These are phyloP conservation scores for Ruditapes philippinarum DNA, from an alignment of 1,140 invertebrate genomes.

Conservation along the genomic window DNA sequence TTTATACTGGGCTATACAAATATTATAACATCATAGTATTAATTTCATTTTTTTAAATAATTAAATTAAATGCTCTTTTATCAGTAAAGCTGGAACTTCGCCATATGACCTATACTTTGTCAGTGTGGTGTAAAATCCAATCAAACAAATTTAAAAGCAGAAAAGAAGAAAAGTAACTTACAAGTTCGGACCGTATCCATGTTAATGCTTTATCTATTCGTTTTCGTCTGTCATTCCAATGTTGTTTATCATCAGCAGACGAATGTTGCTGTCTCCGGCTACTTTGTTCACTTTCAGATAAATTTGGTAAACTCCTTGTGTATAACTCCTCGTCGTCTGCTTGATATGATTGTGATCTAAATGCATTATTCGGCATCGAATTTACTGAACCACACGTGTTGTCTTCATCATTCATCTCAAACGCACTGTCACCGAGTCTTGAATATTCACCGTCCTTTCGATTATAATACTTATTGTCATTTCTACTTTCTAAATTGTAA, in stretches of 20 bases:
- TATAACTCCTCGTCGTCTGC: neutral
- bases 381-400: neutral
- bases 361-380: conserved; percentile 21
- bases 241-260: neutral
- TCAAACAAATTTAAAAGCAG: too few species aligned
- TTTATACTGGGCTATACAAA: too few species aligned
- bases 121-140: too few species aligned
- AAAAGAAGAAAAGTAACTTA: conserved; percentile 21
- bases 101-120: too few species aligned
- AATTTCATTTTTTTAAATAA: too few species aligned
- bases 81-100: too few species aligned
- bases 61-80: too few species aligned
- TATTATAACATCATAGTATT: too few species aligned
- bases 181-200: conserved; percentile 58
- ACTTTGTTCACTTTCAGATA: neutral
- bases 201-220: conserved; percentile 55
- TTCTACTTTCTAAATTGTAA: neutral
- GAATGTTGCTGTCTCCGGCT: neutral
- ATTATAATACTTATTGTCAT: neutral
- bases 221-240: conserved; percentile 11
- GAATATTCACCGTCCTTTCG: conserved; percentile 1
- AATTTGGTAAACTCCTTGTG: conserved; percentile 25
- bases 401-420: conserved; percentile 17
- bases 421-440: neutral
- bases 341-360: neutral